Conservation (phyloP, 2,888 invertebrate genomes). For the Phyllotreta striolata region DNA sequence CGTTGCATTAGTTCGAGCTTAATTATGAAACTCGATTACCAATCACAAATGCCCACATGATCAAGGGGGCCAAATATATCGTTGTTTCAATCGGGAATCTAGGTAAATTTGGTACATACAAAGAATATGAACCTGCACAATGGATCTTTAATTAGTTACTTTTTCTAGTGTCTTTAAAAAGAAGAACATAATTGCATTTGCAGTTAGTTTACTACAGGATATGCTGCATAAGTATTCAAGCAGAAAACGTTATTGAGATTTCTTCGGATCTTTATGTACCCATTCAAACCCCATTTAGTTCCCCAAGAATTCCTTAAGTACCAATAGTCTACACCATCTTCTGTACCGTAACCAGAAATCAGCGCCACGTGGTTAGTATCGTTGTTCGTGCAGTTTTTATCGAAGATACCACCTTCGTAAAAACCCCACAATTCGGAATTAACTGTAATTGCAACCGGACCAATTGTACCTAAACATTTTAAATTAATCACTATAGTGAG, state of each 20-base stretch:
- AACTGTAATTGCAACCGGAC: conserved; percentile 16
- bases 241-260: conserved; percentile 9
- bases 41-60: conserved; percentile 14
- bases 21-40: conserved; percentile 25
- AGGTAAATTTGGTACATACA: no score
- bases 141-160: no score
- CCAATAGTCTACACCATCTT: conserved; percentile 14
- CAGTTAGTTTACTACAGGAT: conserved; percentile 11
- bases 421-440: conserved; percentile 2
- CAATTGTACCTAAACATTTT: conserved; percentile 29
- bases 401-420: conserved; percentile 22
- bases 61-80: background rate
- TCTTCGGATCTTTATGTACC: conserved; percentile 11
- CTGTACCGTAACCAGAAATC: conserved; percentile 13
- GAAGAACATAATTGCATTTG: no score
- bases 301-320: conserved; percentile 18
- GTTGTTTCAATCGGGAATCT: background rate
- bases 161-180: no score
- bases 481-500: no score
- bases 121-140: no score
- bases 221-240: conserved; percentile 6
- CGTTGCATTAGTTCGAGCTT: conserved; percentile 18
- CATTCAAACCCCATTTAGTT: conserved; percentile 1
- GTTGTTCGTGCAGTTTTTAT: background rate
- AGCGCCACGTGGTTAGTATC: conserved; percentile 6